Base-by-base conservation (phyloP, 2,888 invertebrate genomes). In the Folsomia candida region DNA sequence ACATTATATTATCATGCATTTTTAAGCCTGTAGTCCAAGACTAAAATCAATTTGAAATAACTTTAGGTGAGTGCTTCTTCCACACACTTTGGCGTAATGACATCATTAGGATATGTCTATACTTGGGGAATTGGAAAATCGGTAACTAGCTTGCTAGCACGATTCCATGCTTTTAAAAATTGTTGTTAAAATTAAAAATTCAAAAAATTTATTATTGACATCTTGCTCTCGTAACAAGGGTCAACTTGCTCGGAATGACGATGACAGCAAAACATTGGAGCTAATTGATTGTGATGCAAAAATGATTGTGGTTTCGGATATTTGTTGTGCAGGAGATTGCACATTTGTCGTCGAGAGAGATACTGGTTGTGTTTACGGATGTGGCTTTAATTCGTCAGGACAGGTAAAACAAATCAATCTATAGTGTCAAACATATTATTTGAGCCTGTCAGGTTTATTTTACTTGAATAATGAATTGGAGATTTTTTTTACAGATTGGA, bases 331-430 rank as follows among this genome's bases (percentile, higher is more conserved):
- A 27, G 78, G 78, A 22, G 80, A 80, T 51, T 80, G 78, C 25
- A 80, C 78, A n/a, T 79, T 79, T 69, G 73, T 80, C 0, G 71
- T 80, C 22, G 80, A 80, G 51, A 73, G 71, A 60, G 78, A 79
- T 28, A 72, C 68, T 26, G 73, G 78, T 14, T 51, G 62, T 0
- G 25, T 78, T 3, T 76, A 63, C 61, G 80, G 80, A 6, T 80
- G 78, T 70, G 80, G 80, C 2, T 80, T 79, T 58, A 80, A 80
- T 70, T 76, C 76, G 14, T 69, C 66, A 62, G 78, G 78, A 58
- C 77, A 77, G 66, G 70, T 75, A 69, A 29, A 26, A 51, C 9
- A 28, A 51, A 22, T 25, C 4, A 9, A 28, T 67, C 14, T 18
- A 68, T 29, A 29, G 9, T 63, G 57, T 67, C 20, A 51, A 64